A percentile compares a stretch with the other conserved stretches of the same genome.
phyloP scores from a whole-genome alignment of 1,140 invertebrate species.

The Vanessa tameamea region DNA sequence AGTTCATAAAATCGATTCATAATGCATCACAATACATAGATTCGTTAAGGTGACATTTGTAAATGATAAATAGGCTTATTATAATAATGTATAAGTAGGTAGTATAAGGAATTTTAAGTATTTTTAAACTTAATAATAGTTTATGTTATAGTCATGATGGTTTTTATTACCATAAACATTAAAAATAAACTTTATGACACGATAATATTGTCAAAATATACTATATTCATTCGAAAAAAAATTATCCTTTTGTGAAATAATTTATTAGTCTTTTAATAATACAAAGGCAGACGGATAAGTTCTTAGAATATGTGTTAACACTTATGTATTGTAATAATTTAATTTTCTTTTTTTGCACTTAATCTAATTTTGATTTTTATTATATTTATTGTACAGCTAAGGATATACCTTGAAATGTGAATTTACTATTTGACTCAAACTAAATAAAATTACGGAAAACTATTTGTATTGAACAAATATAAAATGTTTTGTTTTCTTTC shows the following conservation, averaged over 20 bases:
- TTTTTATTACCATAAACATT: too few species aligned
- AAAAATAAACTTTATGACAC: too few species aligned
- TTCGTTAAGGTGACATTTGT: constrained; percentile 62
- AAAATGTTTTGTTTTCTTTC: neutral
- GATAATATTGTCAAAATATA: too few species aligned
- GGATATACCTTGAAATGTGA: too few species aligned
- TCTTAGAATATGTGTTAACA: neutral
- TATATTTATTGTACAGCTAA: too few species aligned
- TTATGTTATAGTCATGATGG: too few species aligned
- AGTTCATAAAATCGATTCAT: constrained; percentile 58
- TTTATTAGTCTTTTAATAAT: too few species aligned
- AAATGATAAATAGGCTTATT: neutral
- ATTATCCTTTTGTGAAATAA: too few species aligned
- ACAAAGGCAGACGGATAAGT: neutral
- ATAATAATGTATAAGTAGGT: too few species aligned
- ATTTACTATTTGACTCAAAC: too few species aligned
- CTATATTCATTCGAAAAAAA: neutral
- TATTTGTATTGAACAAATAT: neutral
- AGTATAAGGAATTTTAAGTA: neutral
- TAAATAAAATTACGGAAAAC: neutral
- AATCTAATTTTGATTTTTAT: too few species aligned
- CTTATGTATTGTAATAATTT: neutral
- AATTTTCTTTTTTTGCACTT: too few species aligned
- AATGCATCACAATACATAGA: constrained; percentile 68
- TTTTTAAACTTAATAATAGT: constrained; percentile 13